Evolutionary conservation across 2,113 vertebrate species (phyloP), one percentile per base, ranked within the genome.

Genomic region (Erythrolamprus reginae): DNA sequence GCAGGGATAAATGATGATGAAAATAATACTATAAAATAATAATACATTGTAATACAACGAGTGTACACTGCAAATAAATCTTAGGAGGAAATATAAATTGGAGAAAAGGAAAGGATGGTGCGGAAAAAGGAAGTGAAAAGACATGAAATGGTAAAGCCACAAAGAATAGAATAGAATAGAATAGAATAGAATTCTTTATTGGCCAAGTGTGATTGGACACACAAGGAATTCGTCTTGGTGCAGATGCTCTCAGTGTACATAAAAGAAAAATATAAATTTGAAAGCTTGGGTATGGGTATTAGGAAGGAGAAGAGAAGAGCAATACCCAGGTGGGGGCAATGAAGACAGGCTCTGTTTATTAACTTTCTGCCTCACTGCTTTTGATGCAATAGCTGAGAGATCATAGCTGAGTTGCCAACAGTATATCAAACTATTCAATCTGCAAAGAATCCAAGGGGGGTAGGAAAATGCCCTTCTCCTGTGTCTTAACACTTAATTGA

Each of bases 401-500:
- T 92, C 94, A 92, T 90, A 84, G 45, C 45, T 45, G 94, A 96
- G 94, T 93, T 77, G 91, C 96, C 94, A 95, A 94, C 96, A 96
- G 95, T 96, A 95, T 95, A 95, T 97, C 96, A 96, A 97, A 97
- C 96, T 95, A 97, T 96, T 96, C 96, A 95, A 93, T 96, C 96
- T 92, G 94, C n/a, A 92, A 90, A 93, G 95, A 96, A 93, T 93
- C 96, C 95, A 94, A 95, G 96, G 96, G 96, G 93, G 96, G 90
- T 83, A 89, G 94, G 93, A 52, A 93, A 94, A 94, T 88, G 33
- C 92, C 94, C 94, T 96, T 95, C 95, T 90, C 86, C 47, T 38
- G 95, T 96, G 91, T 94, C 96, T 97, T 97, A 96, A 96, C 96
- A 96, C 97, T 96, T 97, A 97, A 97, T 97, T 96, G 97, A 90